Evolutionary conservation across 2,113 vertebrate species (phyloP), one percentile per base, ranked within the genome.

Genomic region (Pungitius pungitius): DNA sequence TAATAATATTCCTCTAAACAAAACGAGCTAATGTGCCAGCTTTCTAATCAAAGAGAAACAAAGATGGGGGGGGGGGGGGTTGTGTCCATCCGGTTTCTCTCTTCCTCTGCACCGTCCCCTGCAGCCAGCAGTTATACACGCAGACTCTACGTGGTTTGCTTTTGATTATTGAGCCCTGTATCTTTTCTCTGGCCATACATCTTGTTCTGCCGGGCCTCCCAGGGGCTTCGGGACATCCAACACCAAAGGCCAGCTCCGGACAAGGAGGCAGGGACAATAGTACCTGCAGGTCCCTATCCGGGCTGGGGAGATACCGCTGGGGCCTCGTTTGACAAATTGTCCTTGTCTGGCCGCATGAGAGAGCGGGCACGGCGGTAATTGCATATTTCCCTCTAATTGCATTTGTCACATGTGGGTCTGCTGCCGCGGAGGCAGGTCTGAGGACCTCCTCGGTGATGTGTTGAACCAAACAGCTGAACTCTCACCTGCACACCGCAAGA

Each of bases 351-450:
- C 84, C 88, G 54, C 75, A 81, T 92, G 92, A 93, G 88, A 86
- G 90, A 87, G 83, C 73, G 81, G 86, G 87, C 84, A 91, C 80
- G 87, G 89, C 84, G 74, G 92, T 92, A 91, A 93, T 90, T 91
- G 92, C 91, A 90, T 91, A 93, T 93, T 93, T 93, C 87, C 87
- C 87, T 89, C 89, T 95, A 94, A 95, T 95, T 94, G 93, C 91
- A 88, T 88, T 90, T 91, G 88, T 92, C 91, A 90, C 88, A 90
- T 86, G 90, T 91, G 91, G 88, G 86, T 86, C 91, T 68, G 77
- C 64, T 54, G 82, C 80, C 84, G 81, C 26, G 52, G 80, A 70
- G 75, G 68, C 62, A 42, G 81, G 85, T 83, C 89, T 70, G 77
- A 82, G 77, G 80, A 71, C 85, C 33, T 86, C 80, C 73, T 83